Percentiles rank a stretch among this genome's conserved stretches.
phyloP scores from a whole-genome alignment of 1,140 invertebrate species.

The Eueides isabella region DNA sequence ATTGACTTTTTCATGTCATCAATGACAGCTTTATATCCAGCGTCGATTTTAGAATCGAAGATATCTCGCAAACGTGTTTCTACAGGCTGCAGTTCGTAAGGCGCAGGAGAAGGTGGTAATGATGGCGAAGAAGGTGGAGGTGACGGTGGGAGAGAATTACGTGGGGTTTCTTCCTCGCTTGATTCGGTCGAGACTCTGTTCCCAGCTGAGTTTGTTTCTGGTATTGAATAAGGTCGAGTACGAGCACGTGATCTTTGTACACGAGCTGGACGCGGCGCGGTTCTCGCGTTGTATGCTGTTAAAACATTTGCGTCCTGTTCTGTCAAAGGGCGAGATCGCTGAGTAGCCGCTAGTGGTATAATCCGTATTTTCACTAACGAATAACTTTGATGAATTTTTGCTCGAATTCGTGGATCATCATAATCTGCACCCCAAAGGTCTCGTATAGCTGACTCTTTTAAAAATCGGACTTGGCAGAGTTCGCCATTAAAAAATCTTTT shows the following conservation, averaged over 20 bases:
- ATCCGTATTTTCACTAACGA: constrained; percentile 79
- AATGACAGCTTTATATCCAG: constrained; percentile 78
- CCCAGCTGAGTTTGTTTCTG: constrained; percentile 55
- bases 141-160: constrained; percentile 64
- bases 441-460: constrained; percentile 80
- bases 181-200: constrained; percentile 68
- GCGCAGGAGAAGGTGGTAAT: constrained; percentile 66
- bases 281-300: constrained; percentile 80
- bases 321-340: constrained; percentile 73
- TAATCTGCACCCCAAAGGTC: constrained; percentile 81
- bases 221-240: constrained; percentile 61
- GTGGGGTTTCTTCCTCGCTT: constrained; percentile 72
- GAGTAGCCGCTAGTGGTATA: constrained; percentile 77
- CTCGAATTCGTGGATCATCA: constrained; percentile 76
- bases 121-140: constrained; percentile 73
- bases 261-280: constrained; percentile 67
- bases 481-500: constrained; percentile 81
- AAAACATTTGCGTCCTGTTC: constrained; percentile 81
- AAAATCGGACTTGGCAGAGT: constrained; percentile 78
- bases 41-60: constrained; percentile 74
- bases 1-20: constrained; percentile 82
- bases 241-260: constrained; percentile 65
- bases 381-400: constrained; percentile 80
- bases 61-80: constrained; percentile 71
- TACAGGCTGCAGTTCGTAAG: constrained; percentile 71